A percentile compares a stretch with the other conserved stretches of the same genome.
These are phyloP conservation scores for Rhynchonema sp. DNA, from an alignment of 2,888 invertebrate genomes.

Conservation along the genomic window DNA sequence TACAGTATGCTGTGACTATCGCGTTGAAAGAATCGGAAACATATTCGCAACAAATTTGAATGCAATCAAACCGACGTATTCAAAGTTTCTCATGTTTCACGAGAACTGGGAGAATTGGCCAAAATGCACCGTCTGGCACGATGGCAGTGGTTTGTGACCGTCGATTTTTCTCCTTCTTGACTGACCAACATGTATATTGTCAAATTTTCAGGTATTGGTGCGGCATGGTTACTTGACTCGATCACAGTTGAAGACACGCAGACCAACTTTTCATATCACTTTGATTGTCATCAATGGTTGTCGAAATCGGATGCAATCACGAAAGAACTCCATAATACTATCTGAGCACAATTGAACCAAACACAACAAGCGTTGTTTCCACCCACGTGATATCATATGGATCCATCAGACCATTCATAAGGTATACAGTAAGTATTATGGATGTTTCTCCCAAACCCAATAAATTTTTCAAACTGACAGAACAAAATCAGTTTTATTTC, in stretches of 20 bases:
- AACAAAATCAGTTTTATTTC: no score
- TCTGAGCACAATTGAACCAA: no score
- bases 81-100: conserved; percentile 17
- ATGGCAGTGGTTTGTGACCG: conserved; percentile 27
- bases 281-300: conserved; percentile 31
- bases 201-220: conserved; percentile 22
- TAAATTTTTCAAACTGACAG: no score
- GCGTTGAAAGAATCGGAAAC: conserved; percentile 25
- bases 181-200: neutral
- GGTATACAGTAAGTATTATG: no score
- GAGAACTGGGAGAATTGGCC: conserved; percentile 27
- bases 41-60: conserved; percentile 26
- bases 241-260: conserved; percentile 26
- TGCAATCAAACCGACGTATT: conserved; percentile 27
- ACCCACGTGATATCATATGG: no score
- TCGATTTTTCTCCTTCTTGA: neutral
- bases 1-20: no score
- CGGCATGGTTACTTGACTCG: conserved; percentile 28
- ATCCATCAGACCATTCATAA: no score
- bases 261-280: conserved; percentile 22
- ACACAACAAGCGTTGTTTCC: no score
- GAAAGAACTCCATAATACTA: no score
- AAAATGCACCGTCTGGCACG: conserved; percentile 30
- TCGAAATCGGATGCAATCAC: conserved; percentile 28
- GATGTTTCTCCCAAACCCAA: no score